A percentile compares a stretch with the other conserved stretches of the same genome.
phyloP scores from a whole-genome alignment of 2,113 vertebrate genomes.

The Ageneiosus marmoratus region DNA sequence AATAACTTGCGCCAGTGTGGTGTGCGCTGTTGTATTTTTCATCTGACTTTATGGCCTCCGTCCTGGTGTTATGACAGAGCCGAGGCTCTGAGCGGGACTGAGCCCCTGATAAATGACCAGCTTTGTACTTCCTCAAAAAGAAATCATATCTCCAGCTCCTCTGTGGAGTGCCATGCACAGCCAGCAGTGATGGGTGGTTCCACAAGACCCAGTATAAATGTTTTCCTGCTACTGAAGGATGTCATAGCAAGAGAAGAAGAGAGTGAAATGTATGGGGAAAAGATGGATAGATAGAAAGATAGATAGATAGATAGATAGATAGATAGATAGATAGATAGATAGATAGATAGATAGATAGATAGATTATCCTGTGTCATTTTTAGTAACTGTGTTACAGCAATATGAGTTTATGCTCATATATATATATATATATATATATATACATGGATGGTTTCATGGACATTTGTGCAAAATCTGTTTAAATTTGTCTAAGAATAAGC shows the following conservation, averaged over 20 bases:
- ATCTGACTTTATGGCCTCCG: slow-evolving; percentile 59
- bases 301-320: slow-evolving; percentile 13
- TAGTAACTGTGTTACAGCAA: background rate
- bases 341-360: slow-evolving; percentile 7
- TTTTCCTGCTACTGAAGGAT: slow-evolving; percentile 38
- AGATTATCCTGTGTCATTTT: background rate
- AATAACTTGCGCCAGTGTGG: slow-evolving; percentile 56
- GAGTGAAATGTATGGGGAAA: background rate
- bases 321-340: background rate
- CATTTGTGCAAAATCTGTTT: background rate
- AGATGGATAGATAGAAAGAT: background rate
- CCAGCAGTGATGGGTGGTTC: slow-evolving; percentile 56
- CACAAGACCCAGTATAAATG: slow-evolving; percentile 51
- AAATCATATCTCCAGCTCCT: slow-evolving; percentile 62
- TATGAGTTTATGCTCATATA: slow-evolving; percentile 8
- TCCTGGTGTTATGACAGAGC: slow-evolving; percentile 64
- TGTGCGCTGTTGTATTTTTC: slow-evolving; percentile 56
- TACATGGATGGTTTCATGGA: background rate
- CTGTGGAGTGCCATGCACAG: slow-evolving; percentile 53
- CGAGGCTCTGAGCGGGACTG: slow-evolving; percentile 49
- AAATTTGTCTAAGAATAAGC: background rate
- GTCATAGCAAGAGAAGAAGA: slow-evolving; percentile 40
- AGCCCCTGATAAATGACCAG: slow-evolving; percentile 60
- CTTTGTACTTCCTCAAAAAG: slow-evolving; percentile 61
- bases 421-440: no score